Conservation (phyloP, 2,113 vertebrate species). For the Malurus elegans region DNA sequence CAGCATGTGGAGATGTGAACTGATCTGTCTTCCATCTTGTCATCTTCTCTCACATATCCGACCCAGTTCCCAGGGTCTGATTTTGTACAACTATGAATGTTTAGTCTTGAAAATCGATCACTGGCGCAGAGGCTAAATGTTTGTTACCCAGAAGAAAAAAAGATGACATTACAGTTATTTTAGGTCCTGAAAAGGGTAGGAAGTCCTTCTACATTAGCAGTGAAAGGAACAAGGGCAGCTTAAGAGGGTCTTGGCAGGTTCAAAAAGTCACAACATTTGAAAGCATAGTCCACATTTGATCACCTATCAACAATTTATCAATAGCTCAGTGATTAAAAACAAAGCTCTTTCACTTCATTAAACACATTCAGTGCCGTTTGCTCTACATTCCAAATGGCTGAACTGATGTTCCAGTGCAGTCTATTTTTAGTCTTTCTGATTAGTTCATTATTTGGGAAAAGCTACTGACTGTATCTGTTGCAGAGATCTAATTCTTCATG, state of each 20-base stretch:
- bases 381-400: constrained; percentile 56
- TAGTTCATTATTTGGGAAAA: constrained; percentile 49
- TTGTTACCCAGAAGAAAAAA: not conserved
- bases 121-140: constrained; percentile 1
- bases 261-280: constrained; percentile 10
- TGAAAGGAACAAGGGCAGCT: not conserved
- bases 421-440: constrained; percentile 65
- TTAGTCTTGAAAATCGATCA: constrained; percentile 54
- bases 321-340: constrained; percentile 42
- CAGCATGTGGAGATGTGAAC: constrained; percentile 42
- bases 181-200: constrained; percentile 31
- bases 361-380: constrained; percentile 27
- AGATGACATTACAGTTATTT: not conserved
- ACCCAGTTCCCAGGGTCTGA: constrained; percentile 59
- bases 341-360: constrained; percentile 54
- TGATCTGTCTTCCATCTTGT: constrained; percentile 67
- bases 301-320: constrained; percentile 47
- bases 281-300: constrained; percentile 3
- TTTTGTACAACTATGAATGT: constrained; percentile 16
- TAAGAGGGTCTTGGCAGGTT: not conserved
- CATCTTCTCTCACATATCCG: constrained; percentile 50
- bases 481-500: not conserved
- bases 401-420: constrained; percentile 43
- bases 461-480: constrained; percentile 32
- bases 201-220: not conserved